Conservation (phyloP, 2,113 vertebrate genomes). For the Microcebus lehilahytsara region DNA sequence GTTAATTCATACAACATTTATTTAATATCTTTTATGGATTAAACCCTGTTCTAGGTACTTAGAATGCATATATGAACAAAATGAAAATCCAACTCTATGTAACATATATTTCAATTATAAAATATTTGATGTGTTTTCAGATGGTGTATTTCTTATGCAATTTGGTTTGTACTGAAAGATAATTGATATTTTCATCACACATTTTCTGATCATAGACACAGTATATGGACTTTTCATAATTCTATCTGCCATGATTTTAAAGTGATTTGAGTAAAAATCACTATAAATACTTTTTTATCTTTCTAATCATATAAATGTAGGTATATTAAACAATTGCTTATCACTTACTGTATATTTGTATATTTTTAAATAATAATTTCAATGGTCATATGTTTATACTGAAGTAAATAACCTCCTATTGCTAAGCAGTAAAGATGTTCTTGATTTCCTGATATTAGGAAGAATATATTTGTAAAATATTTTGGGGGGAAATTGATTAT, state of each 20-base stretch:
- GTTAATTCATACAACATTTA: background rate
- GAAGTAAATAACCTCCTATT: background rate
- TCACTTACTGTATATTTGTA: background rate
- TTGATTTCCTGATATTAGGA: background rate
- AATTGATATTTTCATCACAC: background rate
- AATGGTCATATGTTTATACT: background rate
- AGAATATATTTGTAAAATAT: slow-evolving; percentile 4
- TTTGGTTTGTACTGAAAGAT: background rate
- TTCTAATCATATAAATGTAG: background rate
- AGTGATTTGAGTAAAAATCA: background rate
- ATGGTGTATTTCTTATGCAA: background rate
- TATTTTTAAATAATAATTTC: background rate
- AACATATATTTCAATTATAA: background rate
- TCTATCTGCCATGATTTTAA: background rate
- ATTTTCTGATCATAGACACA: background rate
- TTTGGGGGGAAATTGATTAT: background rate
- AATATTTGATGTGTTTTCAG: background rate
- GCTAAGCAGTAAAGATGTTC: background rate
- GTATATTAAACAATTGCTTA: background rate
- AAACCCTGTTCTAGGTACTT: background rate
- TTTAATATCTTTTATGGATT: background rate
- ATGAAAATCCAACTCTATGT: background rate
- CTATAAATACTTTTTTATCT: background rate
- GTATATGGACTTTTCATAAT: background rate
- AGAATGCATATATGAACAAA: background rate